A percentile compares a stretch with the other conserved stretches of the same genome.
These are phyloP conservation scores for Bombus breviceps DNA, from an alignment of 1,140 invertebrate genomes.

Conservation along the genomic window DNA sequence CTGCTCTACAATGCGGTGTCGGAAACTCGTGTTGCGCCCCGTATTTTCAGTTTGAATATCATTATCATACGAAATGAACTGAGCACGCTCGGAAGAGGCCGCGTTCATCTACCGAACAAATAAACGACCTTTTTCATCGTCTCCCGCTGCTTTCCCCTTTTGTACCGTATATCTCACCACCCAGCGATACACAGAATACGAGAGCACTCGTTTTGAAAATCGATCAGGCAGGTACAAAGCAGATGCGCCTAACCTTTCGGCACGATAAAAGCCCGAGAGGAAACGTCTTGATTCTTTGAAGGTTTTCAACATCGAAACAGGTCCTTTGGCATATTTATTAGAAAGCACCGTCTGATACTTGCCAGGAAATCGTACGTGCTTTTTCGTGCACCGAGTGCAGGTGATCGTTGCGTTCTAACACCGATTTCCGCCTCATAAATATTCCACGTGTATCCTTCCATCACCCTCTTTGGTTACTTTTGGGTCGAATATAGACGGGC, in stretches of 20 bases:
- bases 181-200: neutral
- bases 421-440: constrained; percentile 35
- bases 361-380: constrained; percentile 32
- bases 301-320: constrained; percentile 19
- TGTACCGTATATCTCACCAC: no score
- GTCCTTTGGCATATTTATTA: constrained; percentile 47
- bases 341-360: constrained; percentile 4
- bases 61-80: constrained; percentile 56
- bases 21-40: constrained; percentile 26
- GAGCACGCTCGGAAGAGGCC: constrained; percentile 20
- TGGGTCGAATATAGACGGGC: neutral
- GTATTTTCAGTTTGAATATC: constrained; percentile 56
- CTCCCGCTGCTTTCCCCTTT: constrained; percentile 21
- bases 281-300: constrained; percentile 60
- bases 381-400: constrained; percentile 27
- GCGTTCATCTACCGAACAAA: constrained; percentile 45
- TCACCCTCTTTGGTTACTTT: neutral
- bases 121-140: constrained; percentile 49
- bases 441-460: neutral
- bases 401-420: constrained; percentile 31
- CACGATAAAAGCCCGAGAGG: constrained; percentile 44
- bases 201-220: constrained; percentile 52
- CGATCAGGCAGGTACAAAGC: constrained; percentile 63
- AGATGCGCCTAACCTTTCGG: constrained; percentile 58
- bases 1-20: neutral